These are phyloP conservation scores for Mirza zaza DNA, from an alignment of 2,113 vertebrate species.

Conservation along the genomic window DNA sequence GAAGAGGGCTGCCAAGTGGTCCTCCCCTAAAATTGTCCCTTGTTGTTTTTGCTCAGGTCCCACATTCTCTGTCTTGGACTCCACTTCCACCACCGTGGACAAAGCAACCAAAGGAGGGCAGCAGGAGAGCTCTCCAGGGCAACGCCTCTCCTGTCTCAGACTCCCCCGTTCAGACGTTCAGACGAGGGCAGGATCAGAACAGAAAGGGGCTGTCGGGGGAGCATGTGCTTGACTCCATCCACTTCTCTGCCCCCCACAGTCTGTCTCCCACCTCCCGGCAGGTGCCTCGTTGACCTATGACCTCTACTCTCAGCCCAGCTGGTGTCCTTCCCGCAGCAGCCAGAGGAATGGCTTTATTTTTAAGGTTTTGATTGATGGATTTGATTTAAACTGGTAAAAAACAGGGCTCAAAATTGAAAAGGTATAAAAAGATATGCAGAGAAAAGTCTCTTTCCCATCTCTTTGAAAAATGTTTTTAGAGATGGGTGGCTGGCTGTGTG, in stretches of 20 bases:
- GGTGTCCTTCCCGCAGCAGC: not conserved
- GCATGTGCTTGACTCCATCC: not conserved
- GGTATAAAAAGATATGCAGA: not conserved
- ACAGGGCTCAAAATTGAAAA: not conserved
- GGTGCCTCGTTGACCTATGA: not conserved
- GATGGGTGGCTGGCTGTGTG: not conserved
- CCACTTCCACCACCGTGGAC: not conserved
- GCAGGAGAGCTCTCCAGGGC: not conserved
- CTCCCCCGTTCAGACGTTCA: not conserved
- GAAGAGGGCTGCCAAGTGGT: not conserved
- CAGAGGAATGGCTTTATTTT: not conserved
- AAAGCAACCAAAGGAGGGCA: not conserved
- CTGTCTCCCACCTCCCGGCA: not conserved
- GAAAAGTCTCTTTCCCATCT: not conserved
- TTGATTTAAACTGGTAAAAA: not conserved
- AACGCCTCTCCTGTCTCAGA: not conserved
- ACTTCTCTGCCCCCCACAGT: not conserved
- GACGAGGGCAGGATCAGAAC: not conserved
- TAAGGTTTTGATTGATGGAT: not conserved
- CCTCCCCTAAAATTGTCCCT: not conserved
- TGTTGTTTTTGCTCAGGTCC: not conserved
- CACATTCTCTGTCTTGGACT: not conserved
- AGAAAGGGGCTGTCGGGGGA: not conserved
- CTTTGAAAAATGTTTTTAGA: not conserved
- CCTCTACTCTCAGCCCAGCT: not conserved